Evolutionary conservation across 2,797 vertebrate genomes (phyloP).

Genomic region (Synanceia verrucosa): DNA sequence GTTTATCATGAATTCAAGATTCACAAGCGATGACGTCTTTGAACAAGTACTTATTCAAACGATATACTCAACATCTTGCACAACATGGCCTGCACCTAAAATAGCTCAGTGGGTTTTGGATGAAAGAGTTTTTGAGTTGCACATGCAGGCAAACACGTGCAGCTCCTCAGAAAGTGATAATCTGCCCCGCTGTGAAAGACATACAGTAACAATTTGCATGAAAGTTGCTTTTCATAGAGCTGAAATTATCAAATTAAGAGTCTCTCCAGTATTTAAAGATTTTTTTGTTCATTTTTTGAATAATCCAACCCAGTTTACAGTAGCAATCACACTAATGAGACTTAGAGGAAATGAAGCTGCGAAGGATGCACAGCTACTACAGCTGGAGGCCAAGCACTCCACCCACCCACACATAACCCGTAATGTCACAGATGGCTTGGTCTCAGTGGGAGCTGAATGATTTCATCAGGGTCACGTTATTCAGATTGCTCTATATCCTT

Average conservation of each 20-base stretch:
- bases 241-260: constrained; percentile 30
- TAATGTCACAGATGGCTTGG: constrained; percentile 72
- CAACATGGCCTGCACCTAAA: constrained; percentile 43
- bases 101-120: constrained; percentile 55
- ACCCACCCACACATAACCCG: constrained; percentile 64
- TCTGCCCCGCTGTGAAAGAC: constrained; percentile 17
- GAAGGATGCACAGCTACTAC: constrained; percentile 53
- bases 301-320: constrained; percentile 4
- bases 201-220: constrained; percentile 3
- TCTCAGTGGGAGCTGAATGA: constrained; percentile 54
- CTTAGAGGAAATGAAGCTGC: constrained; percentile 55
- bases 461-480: constrained; percentile 62
- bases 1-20: constrained; percentile 49
- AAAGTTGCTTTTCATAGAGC: constrained; percentile 7
- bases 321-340: constrained; percentile 50
- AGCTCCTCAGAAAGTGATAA: constrained; percentile 7
- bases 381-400: constrained; percentile 66
- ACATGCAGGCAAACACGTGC: background rate
- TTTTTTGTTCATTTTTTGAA: constrained; percentile 9
- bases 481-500: constrained; percentile 48
- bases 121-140: constrained; percentile 23
- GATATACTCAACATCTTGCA: constrained; percentile 21
- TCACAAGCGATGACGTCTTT: constrained; percentile 18
- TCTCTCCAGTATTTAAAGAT: constrained; percentile 3
- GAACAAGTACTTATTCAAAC: constrained; percentile 38